Evolutionary conservation across 2,113 vertebrate species (phyloP).

Genomic region (Tachuris rubrigastra): DNA sequence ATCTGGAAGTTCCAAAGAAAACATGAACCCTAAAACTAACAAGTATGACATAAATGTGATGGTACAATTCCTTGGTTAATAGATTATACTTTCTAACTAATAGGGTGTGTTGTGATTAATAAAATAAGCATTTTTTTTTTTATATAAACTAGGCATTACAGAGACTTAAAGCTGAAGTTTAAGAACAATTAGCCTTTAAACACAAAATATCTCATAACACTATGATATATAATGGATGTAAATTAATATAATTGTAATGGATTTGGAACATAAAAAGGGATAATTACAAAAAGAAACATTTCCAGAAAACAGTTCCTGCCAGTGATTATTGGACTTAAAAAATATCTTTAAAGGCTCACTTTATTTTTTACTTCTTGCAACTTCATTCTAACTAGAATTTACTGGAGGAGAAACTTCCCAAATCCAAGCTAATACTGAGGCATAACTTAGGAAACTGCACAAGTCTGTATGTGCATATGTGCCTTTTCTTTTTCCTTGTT

Average conservation of each 20-base stretch:
- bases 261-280: neutral
- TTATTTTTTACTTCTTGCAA: neutral
- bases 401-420: neutral
- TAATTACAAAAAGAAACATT: neutral
- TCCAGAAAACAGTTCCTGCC: neutral
- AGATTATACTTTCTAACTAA: neutral
- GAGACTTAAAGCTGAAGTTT: neutral
- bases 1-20: neutral
- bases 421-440: neutral
- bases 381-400: neutral
- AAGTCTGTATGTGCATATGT: neutral
- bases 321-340: neutral
- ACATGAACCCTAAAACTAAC: neutral
- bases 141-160: neutral
- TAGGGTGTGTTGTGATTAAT: neutral
- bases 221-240: neutral
- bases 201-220: neutral
- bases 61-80: conserved; percentile 12
- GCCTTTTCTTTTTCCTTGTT: neutral
- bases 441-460: neutral
- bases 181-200: neutral
- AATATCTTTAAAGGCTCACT: neutral
- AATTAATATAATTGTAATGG: neutral
- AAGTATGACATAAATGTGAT: neutral
- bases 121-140: neutral